A percentile compares a stretch with the other conserved stretches of the same genome.
Conservation (phyloP, 2,888 invertebrate species). For the Rhagium mordax region DNA sequence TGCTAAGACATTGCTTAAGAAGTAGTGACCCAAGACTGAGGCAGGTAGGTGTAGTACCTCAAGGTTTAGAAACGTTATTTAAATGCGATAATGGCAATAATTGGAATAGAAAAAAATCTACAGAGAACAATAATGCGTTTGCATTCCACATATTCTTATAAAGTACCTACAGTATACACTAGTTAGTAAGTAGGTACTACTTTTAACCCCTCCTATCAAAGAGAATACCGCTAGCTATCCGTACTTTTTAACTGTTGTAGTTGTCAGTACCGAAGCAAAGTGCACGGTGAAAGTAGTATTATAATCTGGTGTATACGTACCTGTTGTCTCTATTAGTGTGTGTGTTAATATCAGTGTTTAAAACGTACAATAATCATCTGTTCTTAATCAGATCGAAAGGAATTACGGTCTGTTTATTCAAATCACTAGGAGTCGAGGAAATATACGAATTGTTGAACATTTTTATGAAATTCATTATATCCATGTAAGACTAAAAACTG, state of each 20-base stretch:
- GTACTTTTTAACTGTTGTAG: slow-evolving; percentile 63
- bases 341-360: slow-evolving; percentile 30
- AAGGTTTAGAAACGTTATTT: background rate
- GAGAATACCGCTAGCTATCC: slow-evolving; percentile 62
- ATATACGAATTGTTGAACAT: background rate
- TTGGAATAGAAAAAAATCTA: background rate
- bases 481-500: slow-evolving; percentile 11
- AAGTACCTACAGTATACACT: slow-evolving; percentile 11
- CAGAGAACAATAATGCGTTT: background rate
- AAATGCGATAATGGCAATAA: background rate
- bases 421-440: slow-evolving; percentile 13
- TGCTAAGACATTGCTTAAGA: background rate
- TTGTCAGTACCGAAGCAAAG: slow-evolving; percentile 59
- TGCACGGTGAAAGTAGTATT: slow-evolving; percentile 59
- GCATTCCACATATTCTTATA: slow-evolving; percentile 1
- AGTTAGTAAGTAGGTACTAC: slow-evolving; percentile 25
- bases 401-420: slow-evolving; percentile 36
- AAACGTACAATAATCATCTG: slow-evolving; percentile 29
- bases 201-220: slow-evolving; percentile 46
- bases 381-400: slow-evolving; percentile 30
- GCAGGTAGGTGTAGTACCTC: background rate
- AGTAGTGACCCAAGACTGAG: background rate
- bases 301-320: slow-evolving; percentile 27
- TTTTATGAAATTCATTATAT: slow-evolving; percentile 7
- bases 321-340: slow-evolving; percentile 31